Base-by-base conservation (phyloP, 2,888 invertebrate genomes). In the Leptopilina drosophilae region DNA sequence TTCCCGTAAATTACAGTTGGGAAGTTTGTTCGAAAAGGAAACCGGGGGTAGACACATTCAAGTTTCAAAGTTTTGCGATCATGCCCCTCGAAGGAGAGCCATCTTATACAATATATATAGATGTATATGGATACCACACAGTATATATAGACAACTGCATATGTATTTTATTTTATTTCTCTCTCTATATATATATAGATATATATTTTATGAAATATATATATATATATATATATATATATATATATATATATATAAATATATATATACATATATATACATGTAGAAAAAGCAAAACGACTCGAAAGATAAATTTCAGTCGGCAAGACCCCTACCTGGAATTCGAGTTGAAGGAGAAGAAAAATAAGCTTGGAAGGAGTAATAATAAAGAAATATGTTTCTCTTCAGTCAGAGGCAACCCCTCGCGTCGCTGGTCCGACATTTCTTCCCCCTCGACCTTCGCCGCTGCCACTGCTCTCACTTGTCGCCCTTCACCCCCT, bases 331-430 rank as follows among this genome's bases (percentile, higher is more conserved):
- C 87, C 89, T 89, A 90, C 88, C 88, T 89, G 89, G 89, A 90
- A 90, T 90, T 87, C 89, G 88, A 87, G 87, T 87, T 85, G 87
- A 87, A 87, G 86, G 87, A 86, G 88, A 90, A 91, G 91, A 91
- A 91, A 91, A 91, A 91, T 91, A 91, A 91, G 90, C 91, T 88
- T 86, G 89, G 88, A 88, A 88, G 88, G 89, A 90, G 90, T 90
- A 91, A 91, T 91, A 91, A 91, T 91, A 91, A 91, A 91, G 91
- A 91, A 91, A 90, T 91, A 90, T 91, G 90, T 91, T 91, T 91
- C 90, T 90, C 88, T 88, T 89, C 89, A 87, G 88, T 87, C 87
- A 86, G 88, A 84, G 83, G 78, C 85, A 83, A 85, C 84, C 81
- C 83, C 83, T 81, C 77, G 77, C 78, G 76, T 59, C 75, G 56